These are phyloP conservation scores for Drosophila antonietae DNA, from an alignment of 2,888 invertebrate genomes.

Conservation along the genomic window DNA sequence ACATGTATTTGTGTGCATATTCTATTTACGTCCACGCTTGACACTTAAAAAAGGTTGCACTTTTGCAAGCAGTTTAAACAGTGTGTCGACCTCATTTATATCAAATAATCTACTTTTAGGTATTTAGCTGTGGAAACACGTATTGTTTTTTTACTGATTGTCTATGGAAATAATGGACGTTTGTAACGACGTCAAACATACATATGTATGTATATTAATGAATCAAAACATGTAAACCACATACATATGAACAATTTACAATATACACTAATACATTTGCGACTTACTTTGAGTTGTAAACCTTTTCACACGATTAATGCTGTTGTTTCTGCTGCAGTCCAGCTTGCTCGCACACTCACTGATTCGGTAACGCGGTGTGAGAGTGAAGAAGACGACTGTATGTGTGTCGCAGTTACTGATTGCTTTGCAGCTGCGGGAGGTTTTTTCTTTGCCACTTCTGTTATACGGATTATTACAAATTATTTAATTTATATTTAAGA, in stretches of 20 bases:
- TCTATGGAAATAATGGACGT: constrained; percentile 6
- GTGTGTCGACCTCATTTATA: constrained; percentile 2
- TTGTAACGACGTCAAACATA: constrained; percentile 37
- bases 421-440: constrained; percentile 62
- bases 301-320: constrained; percentile 69
- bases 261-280: constrained; percentile 51
- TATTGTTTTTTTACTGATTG: background rate
- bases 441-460: constrained; percentile 66
- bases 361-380: constrained; percentile 44
- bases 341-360: constrained; percentile 49
- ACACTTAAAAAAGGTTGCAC: constrained; percentile 9
- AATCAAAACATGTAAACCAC: constrained; percentile 52
- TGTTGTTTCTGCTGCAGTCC: constrained; percentile 47
- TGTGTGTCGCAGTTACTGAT: constrained; percentile 72
- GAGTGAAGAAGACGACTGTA: constrained; percentile 61
- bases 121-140: background rate
- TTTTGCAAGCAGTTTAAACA: background rate
- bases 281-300: constrained; percentile 82
- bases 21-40: constrained; percentile 57
- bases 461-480: constrained; percentile 66
- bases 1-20: constrained; percentile 10
- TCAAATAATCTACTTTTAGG: background rate
- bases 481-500: constrained; percentile 56
- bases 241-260: constrained; percentile 7
- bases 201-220: constrained; percentile 62